Percentiles rank a stretch among this genome's conserved stretches.
These are phyloP conservation scores for Stramonita haemastoma DNA, from an alignment of 2,888 invertebrate genomes.

Conservation along the genomic window DNA sequence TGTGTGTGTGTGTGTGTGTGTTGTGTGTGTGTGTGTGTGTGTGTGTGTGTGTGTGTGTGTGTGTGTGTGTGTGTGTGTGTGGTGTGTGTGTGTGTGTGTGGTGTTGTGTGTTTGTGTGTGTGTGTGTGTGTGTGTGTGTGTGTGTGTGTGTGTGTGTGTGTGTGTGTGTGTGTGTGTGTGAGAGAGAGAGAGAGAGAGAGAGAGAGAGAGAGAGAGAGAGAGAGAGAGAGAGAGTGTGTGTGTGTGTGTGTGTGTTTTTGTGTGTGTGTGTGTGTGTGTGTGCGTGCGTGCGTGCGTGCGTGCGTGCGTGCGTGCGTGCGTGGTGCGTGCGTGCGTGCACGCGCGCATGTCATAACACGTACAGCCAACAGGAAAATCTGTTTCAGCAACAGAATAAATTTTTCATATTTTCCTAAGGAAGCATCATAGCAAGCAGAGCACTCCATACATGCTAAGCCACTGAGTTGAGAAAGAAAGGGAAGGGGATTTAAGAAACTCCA, in stretches of 20 bases:
- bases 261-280: slow-evolving; percentile 12
- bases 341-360: background rate
- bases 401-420: too few species aligned
- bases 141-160: slow-evolving; percentile 15
- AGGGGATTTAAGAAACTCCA: too few species aligned
- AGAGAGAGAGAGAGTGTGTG: background rate
- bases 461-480: too few species aligned
- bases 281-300: background rate
- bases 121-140: slow-evolving; percentile 27
- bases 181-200: background rate
- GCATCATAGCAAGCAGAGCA: too few species aligned
- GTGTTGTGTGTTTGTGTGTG: background rate
- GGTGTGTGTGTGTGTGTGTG: too few species aligned
- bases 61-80: too few species aligned
- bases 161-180: background rate
- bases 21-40: too few species aligned
- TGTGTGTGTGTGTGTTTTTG: background rate
- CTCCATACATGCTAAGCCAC: too few species aligned
- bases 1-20: too few species aligned
- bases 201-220: background rate
- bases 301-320: background rate
- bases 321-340: slow-evolving; percentile 5
- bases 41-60: too few species aligned
- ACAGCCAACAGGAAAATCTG: too few species aligned
- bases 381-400: too few species aligned